Conservation (phyloP, 2,113 vertebrate species). For the Pimephales promelas region DNA sequence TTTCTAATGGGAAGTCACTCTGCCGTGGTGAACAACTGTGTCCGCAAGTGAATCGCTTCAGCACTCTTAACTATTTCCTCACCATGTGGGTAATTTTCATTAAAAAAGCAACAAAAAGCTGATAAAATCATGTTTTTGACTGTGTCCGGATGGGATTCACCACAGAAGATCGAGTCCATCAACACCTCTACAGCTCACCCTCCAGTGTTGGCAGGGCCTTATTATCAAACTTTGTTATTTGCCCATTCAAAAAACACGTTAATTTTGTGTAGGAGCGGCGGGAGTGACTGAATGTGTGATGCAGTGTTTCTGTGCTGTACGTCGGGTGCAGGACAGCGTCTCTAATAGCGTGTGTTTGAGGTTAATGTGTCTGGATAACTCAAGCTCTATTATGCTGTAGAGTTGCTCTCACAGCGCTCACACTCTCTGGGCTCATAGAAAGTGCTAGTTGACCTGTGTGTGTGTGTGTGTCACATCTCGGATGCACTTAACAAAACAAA, state of each 20-base stretch:
- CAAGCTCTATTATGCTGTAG: constrained; percentile 8
- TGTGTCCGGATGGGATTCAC: no score
- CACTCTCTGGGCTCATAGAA: constrained; percentile 4
- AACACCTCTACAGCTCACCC: no score
- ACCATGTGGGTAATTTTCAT: no score
- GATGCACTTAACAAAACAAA: constrained; percentile 28
- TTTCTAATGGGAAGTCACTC: background rate
- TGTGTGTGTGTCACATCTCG: constrained; percentile 11
- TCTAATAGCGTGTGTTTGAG: constrained; percentile 28
- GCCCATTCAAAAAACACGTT: background rate
- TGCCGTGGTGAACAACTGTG: background rate
- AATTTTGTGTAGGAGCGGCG: background rate
- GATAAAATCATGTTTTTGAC: no score
- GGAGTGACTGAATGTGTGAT: background rate
- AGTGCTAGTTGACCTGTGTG: constrained; percentile 28
- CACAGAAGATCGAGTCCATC: no score
- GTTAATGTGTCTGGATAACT: constrained; percentile 28
- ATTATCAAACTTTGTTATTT: background rate
- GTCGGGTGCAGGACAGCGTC: background rate
- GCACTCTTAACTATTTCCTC: no score
- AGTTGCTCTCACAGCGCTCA: constrained; percentile 7
- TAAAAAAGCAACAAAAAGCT: no score
- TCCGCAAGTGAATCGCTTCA: background rate
- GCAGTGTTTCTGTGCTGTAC: background rate
- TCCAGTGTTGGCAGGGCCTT: background rate